A percentile compares a stretch with the other conserved stretches of the same genome.
Conservation (phyloP, 2,888 invertebrate genomes). For the Cryptophagus acutangulus region DNA sequence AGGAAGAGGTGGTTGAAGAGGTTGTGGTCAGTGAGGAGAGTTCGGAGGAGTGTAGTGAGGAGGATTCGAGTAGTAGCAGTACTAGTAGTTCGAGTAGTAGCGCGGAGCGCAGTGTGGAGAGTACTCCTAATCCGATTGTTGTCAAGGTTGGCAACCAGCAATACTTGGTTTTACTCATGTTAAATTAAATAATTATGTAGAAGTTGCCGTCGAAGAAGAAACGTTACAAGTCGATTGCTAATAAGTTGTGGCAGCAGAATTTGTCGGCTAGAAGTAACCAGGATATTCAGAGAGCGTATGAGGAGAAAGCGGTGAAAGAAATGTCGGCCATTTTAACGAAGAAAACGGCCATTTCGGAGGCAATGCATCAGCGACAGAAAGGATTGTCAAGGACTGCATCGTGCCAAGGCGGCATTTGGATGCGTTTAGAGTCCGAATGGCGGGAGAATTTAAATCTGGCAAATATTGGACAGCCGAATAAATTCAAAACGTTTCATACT, state of each 20-base stretch:
- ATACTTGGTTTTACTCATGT: too few species aligned
- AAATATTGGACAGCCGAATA: not conserved
- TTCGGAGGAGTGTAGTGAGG: constrained; percentile 27
- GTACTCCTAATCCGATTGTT: constrained; percentile 27
- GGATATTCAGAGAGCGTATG: constrained; percentile 79
- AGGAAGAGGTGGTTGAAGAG: constrained; percentile 14
- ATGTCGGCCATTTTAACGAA: constrained; percentile 60
- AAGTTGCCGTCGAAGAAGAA: too few species aligned
- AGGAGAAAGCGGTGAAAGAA: constrained; percentile 69
- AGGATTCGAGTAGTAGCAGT: constrained; percentile 30
- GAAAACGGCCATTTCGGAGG: constrained; percentile 32
- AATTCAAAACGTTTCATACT: not conserved
- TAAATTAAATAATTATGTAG: too few species aligned
- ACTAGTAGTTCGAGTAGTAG: constrained; percentile 25
- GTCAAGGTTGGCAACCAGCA: too few species aligned
- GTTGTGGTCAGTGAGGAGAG: constrained; percentile 24
- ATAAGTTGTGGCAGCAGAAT: constrained; percentile 69
- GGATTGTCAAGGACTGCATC: not conserved
- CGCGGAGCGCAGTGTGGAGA: constrained; percentile 39
- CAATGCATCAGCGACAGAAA: constrained; percentile 6
- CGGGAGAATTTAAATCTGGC: constrained; percentile 50
- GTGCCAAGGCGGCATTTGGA: constrained; percentile 64
- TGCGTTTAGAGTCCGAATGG: constrained; percentile 73
- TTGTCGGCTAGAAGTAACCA: constrained; percentile 80
- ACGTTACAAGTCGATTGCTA: too few species aligned